Conservation (phyloP, 1,140 invertebrate species). For the Streblospio benedicti region DNA sequence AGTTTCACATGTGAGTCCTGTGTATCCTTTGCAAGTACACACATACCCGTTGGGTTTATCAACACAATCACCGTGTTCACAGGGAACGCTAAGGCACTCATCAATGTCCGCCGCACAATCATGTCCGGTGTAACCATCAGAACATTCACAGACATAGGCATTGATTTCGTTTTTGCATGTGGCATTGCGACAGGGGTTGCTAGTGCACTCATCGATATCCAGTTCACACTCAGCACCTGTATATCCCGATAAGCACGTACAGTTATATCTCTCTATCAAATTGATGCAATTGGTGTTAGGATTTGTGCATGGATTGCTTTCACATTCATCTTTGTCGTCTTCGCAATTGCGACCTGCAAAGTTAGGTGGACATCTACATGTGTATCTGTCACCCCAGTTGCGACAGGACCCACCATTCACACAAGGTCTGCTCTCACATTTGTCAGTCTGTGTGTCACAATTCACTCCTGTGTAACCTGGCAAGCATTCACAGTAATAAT, state of each 20-base stretch:
- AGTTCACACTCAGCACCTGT: conserved; percentile 59
- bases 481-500: conserved; percentile 42
- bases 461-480: conserved; percentile 54
- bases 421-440: background rate
- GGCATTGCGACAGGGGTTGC: background rate
- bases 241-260: conserved; percentile 53
- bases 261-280: background rate
- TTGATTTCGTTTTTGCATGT: background rate
- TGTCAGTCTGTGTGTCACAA: conserved; percentile 51
- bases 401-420: background rate
- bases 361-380: conserved; percentile 14
- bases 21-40: conserved; percentile 8
- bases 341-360: conserved; percentile 19
- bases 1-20: conserved; percentile 1
- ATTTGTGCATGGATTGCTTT: conserved; percentile 3
- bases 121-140: conserved; percentile 13
- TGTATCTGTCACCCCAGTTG: background rate
- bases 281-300: conserved; percentile 5
- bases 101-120: conserved; percentile 15
- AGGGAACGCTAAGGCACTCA: background rate
- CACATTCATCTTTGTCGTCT: conserved; percentile 7
- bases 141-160: conserved; percentile 16
- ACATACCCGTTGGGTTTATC: background rate
- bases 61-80: conserved; percentile 6
- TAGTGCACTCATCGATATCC: background rate